These are phyloP conservation scores for Arvicanthis niloticus DNA, from an alignment of 2,113 vertebrate species.

Conservation along the genomic window DNA sequence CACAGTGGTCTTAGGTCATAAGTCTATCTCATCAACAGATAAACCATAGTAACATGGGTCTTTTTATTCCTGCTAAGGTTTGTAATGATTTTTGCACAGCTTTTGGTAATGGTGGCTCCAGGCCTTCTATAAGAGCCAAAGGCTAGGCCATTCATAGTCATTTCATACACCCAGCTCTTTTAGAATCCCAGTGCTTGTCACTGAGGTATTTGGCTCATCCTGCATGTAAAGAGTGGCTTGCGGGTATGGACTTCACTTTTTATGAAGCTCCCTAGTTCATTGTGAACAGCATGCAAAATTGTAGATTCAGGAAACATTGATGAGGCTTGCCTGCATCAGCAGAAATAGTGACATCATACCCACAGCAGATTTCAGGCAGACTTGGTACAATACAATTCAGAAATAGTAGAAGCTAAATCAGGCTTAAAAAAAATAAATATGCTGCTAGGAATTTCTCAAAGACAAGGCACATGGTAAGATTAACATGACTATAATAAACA, in stretches of 20 bases:
- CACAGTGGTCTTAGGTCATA: not conserved
- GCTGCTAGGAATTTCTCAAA: not conserved
- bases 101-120: not conserved
- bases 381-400: not conserved
- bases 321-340: not conserved
- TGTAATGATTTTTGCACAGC: not conserved
- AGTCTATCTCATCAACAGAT: not conserved
- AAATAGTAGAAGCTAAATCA: not conserved
- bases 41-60: too few species aligned
- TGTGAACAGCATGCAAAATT: not conserved
- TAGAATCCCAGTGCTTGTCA: not conserved
- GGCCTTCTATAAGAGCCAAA: not conserved
- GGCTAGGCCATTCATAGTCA: too few species aligned
- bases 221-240: too few species aligned
- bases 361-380: not conserved
- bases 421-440: not conserved
- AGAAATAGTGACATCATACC: not conserved
- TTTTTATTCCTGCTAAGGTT: not conserved
- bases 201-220: not conserved
- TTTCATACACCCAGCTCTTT: not conserved
- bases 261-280: not conserved
- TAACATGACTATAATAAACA: not conserved
- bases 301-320: not conserved
- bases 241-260: not conserved
- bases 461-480: not conserved